These are phyloP conservation scores for Gordius sp. DNA, from an alignment of 2,888 invertebrate species.

Conservation along the genomic window DNA sequence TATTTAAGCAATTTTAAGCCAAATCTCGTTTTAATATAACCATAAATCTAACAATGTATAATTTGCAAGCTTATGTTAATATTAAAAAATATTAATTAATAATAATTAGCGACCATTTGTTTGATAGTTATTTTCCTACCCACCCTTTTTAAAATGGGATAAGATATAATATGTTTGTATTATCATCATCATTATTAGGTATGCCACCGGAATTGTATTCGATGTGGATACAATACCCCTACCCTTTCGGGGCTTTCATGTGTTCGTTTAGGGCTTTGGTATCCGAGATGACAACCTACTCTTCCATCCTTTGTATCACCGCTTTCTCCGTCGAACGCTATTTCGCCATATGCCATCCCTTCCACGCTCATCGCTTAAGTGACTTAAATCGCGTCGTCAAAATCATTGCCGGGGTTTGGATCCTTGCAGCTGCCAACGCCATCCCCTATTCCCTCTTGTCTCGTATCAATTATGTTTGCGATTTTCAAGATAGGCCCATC, in stretches of 20 bases:
- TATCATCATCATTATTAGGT: no score
- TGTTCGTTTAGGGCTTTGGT: slow-evolving; percentile 30
- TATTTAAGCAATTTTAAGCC: no score
- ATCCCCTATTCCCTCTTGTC: slow-evolving; percentile 41
- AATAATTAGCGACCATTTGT: no score
- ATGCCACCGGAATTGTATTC: slow-evolving; percentile 30
- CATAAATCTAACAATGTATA: no score
- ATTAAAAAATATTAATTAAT: no score
- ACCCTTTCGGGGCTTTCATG: slow-evolving; percentile 28
- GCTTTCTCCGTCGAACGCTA: slow-evolving; percentile 65
- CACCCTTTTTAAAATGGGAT: no score
- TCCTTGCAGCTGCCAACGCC: slow-evolving; percentile 45
- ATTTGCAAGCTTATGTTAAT: no score
- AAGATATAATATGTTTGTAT: no score
- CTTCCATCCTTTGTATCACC: slow-evolving; percentile 63
- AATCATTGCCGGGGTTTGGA: slow-evolving; percentile 51
- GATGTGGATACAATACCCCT: slow-evolving; percentile 32
- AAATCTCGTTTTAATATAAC: no score
- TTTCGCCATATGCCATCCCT: slow-evolving; percentile 62
- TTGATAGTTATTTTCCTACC: no score
- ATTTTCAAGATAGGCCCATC: slow-evolving; percentile 25
- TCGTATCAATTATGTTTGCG: slow-evolving; percentile 33
- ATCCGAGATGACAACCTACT: slow-evolving; percentile 45
- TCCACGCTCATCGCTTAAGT: slow-evolving; percentile 53
- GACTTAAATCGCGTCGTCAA: slow-evolving; percentile 50